A percentile compares a stretch with the other conserved stretches of the same genome.
phyloP scores from a whole-genome alignment of 2,888 invertebrate species.

The Acanthococcus lagerstroemiae region DNA sequence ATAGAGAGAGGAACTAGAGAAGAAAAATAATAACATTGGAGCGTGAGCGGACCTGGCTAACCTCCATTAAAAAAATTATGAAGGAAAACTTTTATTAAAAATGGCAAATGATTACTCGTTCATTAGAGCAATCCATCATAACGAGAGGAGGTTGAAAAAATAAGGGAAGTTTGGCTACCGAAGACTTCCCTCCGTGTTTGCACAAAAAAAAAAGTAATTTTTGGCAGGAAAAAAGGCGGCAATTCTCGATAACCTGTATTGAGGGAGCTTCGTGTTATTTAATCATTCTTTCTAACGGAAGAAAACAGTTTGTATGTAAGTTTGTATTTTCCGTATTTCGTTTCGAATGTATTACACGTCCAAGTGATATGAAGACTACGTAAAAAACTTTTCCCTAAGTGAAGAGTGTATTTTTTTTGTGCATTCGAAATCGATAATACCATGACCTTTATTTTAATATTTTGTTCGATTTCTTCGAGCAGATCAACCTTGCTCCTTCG shows the following conservation, averaged over 20 bases:
- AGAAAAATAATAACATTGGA: conserved; percentile 5
- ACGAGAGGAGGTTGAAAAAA: conserved; percentile 3
- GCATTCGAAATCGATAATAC: too few relatives aligned
- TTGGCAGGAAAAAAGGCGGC: background rate
- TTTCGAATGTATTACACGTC: too few relatives aligned
- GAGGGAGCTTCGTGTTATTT: background rate
- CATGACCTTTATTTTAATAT: too few relatives aligned
- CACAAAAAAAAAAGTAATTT: background rate
- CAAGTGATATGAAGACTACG: too few relatives aligned
- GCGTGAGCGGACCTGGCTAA: conserved; percentile 8
- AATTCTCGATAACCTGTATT: background rate
- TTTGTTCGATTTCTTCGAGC: too few relatives aligned
- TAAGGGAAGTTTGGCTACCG: background rate
- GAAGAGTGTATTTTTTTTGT: too few relatives aligned
- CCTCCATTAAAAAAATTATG: conserved; percentile 22
- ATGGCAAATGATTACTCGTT: conserved; percentile 29
- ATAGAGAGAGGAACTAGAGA: background rate
- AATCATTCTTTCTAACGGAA: background rate
- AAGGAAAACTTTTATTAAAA: conserved; percentile 21
- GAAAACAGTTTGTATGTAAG: background rate
- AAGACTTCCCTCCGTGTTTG: background rate
- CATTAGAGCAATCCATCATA: conserved; percentile 29
- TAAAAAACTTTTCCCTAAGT: too few relatives aligned
- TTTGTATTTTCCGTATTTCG: too few relatives aligned
- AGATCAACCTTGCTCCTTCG: too few relatives aligned